A percentile compares a stretch with the other conserved stretches of the same genome.
These are phyloP conservation scores for Melanostoma mellinum DNA, from an alignment of 2,888 invertebrate species.

Conservation along the genomic window DNA sequence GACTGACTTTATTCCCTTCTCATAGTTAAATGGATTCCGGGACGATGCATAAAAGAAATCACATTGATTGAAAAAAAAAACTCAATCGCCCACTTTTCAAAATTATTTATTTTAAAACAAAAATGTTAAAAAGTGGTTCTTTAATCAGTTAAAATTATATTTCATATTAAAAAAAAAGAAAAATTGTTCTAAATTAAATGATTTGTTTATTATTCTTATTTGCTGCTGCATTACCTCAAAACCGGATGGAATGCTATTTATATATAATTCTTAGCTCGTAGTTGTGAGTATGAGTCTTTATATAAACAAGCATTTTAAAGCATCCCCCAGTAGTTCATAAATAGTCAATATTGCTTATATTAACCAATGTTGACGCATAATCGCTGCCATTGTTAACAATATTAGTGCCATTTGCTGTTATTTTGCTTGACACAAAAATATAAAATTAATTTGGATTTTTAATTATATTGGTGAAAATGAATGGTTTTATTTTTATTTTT, in stretches of 20 bases:
- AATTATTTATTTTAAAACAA: too few species aligned
- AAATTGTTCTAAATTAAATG: slow-evolving; percentile 26
- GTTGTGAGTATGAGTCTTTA: slow-evolving; percentile 59
- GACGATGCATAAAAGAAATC: too few species aligned
- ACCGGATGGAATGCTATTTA: slow-evolving; percentile 48
- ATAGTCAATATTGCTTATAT: slow-evolving; percentile 10
- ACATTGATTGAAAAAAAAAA: too few species aligned
- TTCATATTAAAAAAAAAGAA: slow-evolving; percentile 9
- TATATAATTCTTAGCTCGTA: slow-evolving; percentile 51
- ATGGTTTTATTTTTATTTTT: not conserved
- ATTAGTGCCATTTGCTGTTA: slow-evolving; percentile 1
- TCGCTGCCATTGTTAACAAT: slow-evolving; percentile 10
- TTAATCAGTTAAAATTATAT: slow-evolving; percentile 8
- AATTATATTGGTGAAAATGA: not conserved
- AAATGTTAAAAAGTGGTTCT: not conserved
- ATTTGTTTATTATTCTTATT: slow-evolving; percentile 47
- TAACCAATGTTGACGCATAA: not conserved
- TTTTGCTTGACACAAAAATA: slow-evolving; percentile 10
- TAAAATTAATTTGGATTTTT: not conserved
- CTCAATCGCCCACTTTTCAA: too few species aligned
- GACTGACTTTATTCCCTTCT: too few species aligned
- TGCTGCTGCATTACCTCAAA: slow-evolving; percentile 37
- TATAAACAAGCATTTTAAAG: slow-evolving; percentile 26
- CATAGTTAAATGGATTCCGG: too few species aligned
- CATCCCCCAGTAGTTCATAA: slow-evolving; percentile 25